Percentiles rank a stretch among this genome's conserved stretches.
Conservation (phyloP, 2,113 vertebrate genomes). For the Psittacara wagleri region DNA sequence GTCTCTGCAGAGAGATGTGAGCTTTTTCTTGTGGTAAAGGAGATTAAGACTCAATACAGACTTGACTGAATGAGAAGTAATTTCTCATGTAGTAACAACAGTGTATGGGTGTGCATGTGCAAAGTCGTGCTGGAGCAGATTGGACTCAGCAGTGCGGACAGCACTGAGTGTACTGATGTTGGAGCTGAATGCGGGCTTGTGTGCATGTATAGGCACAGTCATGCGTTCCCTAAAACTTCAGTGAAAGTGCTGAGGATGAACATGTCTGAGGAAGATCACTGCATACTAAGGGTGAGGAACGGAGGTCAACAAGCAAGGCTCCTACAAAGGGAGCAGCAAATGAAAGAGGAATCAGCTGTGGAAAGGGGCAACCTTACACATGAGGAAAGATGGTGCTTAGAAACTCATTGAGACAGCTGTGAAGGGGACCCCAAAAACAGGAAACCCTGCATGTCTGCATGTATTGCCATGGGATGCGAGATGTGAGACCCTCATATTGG, state of each 20-base stretch:
- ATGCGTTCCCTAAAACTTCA: background rate
- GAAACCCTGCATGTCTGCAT: background rate
- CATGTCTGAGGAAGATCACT: background rate
- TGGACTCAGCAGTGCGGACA: background rate
- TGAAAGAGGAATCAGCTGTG: background rate
- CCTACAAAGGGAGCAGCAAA: background rate
- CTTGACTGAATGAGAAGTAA: background rate
- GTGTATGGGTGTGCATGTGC: background rate
- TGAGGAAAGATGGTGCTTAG: background rate
- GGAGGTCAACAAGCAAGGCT: background rate
- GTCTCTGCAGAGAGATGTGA: background rate
- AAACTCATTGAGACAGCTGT: background rate
- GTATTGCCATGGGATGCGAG: background rate
- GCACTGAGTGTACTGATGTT: background rate
- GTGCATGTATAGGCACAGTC: fast-evolving
- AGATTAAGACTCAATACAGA: background rate
- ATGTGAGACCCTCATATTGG: background rate
- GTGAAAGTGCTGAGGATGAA: background rate
- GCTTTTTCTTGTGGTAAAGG: background rate
- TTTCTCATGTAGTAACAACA: background rate
- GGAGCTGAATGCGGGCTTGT: fast-evolving
- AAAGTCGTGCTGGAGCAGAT: background rate
- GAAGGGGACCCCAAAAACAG: background rate
- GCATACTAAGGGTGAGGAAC: background rate
- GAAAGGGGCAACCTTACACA: background rate